phyloP scores from a whole-genome alignment of 2,888 invertebrate species.

The Perdita meconis region DNA sequence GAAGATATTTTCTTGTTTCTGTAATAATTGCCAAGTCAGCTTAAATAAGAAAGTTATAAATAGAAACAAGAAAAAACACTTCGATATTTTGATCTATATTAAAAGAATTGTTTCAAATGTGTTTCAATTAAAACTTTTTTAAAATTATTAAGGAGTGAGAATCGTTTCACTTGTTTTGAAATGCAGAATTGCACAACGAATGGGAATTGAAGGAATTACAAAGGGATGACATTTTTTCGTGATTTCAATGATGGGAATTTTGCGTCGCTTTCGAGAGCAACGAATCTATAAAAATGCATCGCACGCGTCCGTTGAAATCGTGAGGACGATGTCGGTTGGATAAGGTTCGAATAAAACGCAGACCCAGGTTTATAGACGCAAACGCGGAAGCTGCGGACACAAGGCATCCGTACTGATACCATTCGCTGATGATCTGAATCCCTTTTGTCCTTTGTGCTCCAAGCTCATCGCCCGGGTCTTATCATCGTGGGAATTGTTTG shows the following conservation, averaged over 20 bases:
- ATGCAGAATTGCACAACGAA: too few relatives aligned
- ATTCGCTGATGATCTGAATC: slow-evolving; percentile 51
- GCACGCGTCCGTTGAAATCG: slow-evolving; percentile 60
- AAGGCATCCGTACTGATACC: slow-evolving; percentile 34
- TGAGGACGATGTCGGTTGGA: slow-evolving; percentile 67
- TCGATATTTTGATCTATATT: too few relatives aligned
- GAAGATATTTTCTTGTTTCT: too few relatives aligned
- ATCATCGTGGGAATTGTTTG: slow-evolving; percentile 57
- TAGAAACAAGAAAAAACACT: too few relatives aligned
- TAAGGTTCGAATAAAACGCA: slow-evolving; percentile 52
- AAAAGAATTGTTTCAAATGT: too few relatives aligned
- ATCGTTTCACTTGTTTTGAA: too few relatives aligned
- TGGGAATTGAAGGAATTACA: too few relatives aligned
- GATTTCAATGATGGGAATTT: slow-evolving; percentile 8
- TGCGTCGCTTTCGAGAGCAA: neutral
- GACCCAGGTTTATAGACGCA: slow-evolving; percentile 38
- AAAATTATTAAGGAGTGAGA: too few relatives aligned
- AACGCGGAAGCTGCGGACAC: slow-evolving; percentile 63
- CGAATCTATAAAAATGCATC: slow-evolving; percentile 51
- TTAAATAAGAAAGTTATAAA: too few relatives aligned
- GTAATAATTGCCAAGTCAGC: too few relatives aligned
- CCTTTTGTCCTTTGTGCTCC: slow-evolving; percentile 24
- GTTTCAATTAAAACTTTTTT: too few relatives aligned
- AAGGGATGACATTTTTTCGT: neutral
- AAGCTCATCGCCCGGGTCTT: slow-evolving; percentile 8